Base-by-base conservation (phyloP, 2,797 vertebrate species). In the Threskiornis aethiopicus region DNA sequence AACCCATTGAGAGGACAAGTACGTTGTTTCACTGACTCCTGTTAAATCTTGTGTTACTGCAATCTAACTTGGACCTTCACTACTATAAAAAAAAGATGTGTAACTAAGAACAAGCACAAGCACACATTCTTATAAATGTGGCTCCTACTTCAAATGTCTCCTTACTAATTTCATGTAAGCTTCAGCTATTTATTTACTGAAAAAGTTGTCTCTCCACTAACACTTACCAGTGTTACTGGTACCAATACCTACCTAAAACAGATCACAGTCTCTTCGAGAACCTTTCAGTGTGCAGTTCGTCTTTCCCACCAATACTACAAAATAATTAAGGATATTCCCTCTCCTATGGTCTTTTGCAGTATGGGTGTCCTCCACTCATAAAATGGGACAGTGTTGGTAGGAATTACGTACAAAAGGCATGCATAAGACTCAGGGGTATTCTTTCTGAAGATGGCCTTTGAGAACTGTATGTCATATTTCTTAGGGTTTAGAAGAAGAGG, bases 361-460 rank as follows among this genome's bases (percentile, higher is more conserved):
- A 85, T 12, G 20, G 51, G 35, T 21, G 9, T 81, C 13, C 16
- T 77, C 33, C 25, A 35, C 6, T 18, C 42, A 19, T 18, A 87
- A 73, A 94, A 62, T 18, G 17, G 51, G 52, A 58, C 6, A 49
- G 11, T 20, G 26, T 58, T 58, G n/a, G 35, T 6, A 84, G 22
- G 7, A 90, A 90, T 61, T 41, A 35, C 0, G 1, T 10, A 72
- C 22, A 70, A 57, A 93, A 93, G 15, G 3, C 0, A 0, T 24
- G 31, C 6, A 65, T 0, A 67, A 9, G 41, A 85, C 44, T 88
- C 5, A 0, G 20, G 14, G 8, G 44, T 66, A 77, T 21, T 73
- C 42, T 70, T 92, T 75, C 52, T 76, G 61, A 87, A 80, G 26
- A 80, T 6, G 13, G 58, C 11, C 35, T 84, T 84, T 94, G 46